Evolutionary conservation across 2,797 vertebrate genomes (phyloP).

Genomic region (Stomatorhinus walkeri): DNA sequence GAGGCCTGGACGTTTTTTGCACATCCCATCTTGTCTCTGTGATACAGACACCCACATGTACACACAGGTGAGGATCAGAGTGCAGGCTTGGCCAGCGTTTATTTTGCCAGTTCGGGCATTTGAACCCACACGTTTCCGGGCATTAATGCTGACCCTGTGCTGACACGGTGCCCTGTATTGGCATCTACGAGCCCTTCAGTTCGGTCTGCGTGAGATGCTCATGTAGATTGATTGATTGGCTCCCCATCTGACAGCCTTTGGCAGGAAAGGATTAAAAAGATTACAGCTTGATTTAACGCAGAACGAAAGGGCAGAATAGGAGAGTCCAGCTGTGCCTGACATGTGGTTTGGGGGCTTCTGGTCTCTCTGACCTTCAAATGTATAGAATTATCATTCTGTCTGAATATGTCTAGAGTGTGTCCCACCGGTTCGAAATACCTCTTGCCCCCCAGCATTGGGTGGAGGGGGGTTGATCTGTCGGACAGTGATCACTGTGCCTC

Average conservation of each 20-base stretch:
- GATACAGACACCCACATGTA: background rate
- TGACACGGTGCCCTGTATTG: background rate
- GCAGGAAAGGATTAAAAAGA: background rate
- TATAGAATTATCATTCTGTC: background rate
- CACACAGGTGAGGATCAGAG: background rate
- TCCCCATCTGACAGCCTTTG: background rate
- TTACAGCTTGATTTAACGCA: background rate
- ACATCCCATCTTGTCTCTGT: background rate
- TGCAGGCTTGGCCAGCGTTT: background rate
- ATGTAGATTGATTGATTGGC: background rate
- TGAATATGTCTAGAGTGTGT: background rate
- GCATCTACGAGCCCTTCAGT: background rate
- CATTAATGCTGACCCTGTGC: background rate
- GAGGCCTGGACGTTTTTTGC: background rate
- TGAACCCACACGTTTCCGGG: background rate
- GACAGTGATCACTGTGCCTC: background rate
- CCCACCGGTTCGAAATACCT: no score
- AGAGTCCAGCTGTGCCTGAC: background rate
- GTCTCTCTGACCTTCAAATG: background rate
- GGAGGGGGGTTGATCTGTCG: background rate
- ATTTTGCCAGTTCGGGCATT: background rate
- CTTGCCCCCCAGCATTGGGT: background rate
- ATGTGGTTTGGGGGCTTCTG: background rate
- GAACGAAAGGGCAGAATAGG: background rate
- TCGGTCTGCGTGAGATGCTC: background rate